These are phyloP conservation scores for Lysandra coridon DNA, from an alignment of 2,888 invertebrate genomes.

Conservation along the genomic window DNA sequence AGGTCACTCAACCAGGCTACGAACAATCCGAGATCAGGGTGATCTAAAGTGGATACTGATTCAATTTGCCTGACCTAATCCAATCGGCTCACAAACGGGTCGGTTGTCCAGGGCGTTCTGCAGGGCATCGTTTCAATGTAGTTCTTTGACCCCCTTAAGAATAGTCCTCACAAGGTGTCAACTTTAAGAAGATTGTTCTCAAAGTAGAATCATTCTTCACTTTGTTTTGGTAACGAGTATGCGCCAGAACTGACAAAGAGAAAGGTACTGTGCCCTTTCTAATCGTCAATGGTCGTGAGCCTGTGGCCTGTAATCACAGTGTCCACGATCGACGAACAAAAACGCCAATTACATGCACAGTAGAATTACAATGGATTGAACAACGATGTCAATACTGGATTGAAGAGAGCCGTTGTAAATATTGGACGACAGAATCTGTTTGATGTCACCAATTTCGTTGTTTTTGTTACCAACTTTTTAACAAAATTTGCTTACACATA, in stretches of 20 bases:
- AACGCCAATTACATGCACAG: constrained; percentile 13
- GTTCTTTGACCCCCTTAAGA: background rate
- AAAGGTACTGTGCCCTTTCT: background rate
- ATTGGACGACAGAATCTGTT: background rate
- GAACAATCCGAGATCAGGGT: background rate
- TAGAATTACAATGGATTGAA: background rate
- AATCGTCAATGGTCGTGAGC: background rate
- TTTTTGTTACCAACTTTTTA: no score
- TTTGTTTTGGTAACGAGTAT: background rate
- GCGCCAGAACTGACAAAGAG: constrained; percentile 2
- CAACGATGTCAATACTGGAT: background rate
- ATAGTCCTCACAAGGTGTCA: background rate
- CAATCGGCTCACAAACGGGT: constrained; percentile 34
- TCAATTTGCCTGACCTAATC: constrained; percentile 37
- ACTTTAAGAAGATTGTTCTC: background rate
- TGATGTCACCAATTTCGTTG: no score
- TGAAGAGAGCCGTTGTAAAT: background rate
- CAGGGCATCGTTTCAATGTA: background rate
- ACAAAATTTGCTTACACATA: no score
- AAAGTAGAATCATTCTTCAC: background rate
- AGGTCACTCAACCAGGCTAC: background rate
- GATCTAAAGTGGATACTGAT: constrained; percentile 30
- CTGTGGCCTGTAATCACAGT: background rate
- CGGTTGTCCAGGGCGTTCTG: constrained; percentile 1
- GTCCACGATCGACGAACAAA: constrained; percentile 7